These are phyloP conservation scores for Microcebus murinus DNA, from an alignment of 2,113 vertebrate genomes.

Conservation along the genomic window DNA sequence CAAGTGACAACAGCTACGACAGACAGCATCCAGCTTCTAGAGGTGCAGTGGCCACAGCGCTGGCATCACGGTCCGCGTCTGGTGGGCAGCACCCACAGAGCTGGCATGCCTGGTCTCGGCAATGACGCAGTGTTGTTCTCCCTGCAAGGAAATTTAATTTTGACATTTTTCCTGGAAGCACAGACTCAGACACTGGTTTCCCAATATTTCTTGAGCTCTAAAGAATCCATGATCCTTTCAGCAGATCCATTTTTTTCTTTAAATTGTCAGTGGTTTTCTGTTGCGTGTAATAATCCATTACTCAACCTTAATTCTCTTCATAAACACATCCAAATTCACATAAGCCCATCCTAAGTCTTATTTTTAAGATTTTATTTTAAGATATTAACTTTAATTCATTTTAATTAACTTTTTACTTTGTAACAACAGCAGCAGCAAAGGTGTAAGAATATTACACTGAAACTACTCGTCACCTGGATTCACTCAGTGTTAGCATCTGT, in stretches of 20 bases:
- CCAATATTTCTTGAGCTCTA: neutral
- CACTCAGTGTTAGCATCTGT: neutral
- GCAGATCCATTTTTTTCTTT: neutral
- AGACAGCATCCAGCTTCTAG: neutral
- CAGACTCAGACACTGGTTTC: neutral
- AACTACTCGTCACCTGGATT: neutral
- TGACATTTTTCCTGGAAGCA: neutral
- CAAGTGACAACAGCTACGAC: neutral
- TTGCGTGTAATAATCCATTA: neutral
- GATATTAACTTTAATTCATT: neutral
- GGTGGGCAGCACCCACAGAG: too few species aligned
- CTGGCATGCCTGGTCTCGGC: neutral
- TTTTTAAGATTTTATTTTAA: neutral
- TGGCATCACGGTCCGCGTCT: neutral
- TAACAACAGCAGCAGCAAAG: neutral
- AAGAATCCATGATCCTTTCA: neutral
- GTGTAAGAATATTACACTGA: neutral
- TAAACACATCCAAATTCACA: neutral
- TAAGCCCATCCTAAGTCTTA: neutral
- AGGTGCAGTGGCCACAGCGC: neutral
- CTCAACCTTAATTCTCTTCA: neutral
- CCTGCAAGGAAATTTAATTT: neutral
- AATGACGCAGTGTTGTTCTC: neutral
- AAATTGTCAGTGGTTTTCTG: neutral
- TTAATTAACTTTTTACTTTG: neutral